These are phyloP conservation scores for Gracilinanus agilis DNA, from an alignment of 2,113 vertebrate genomes.

Conservation along the genomic window DNA sequence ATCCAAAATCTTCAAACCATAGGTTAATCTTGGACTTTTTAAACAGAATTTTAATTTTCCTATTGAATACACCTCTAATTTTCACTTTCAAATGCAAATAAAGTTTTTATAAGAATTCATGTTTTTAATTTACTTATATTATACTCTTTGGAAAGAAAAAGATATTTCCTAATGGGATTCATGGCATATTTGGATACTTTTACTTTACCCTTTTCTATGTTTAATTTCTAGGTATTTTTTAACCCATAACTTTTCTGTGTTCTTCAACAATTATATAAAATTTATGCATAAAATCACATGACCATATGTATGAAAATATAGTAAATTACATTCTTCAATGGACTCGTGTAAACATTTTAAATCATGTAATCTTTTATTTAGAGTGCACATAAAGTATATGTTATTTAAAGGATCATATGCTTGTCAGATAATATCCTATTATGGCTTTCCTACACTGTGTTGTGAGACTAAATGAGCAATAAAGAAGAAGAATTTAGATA, in stretches of 20 bases:
- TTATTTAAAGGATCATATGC: background rate
- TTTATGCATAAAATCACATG: background rate
- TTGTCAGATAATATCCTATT: background rate
- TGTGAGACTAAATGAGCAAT: background rate
- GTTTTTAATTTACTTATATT: background rate
- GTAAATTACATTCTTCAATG: background rate
- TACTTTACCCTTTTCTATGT: background rate
- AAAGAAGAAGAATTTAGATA: background rate
- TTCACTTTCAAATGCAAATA: constrained; percentile 11
- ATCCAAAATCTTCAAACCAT: constrained; percentile 10
- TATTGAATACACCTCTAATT: background rate
- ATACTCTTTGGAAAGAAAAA: constrained; percentile 2
- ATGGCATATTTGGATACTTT: background rate
- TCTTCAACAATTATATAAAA: background rate
- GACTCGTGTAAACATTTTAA: background rate
- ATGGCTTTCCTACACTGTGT: background rate
- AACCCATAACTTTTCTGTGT: background rate
- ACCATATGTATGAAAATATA: background rate
- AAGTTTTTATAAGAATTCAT: background rate
- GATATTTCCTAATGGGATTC: background rate
- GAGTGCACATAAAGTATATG: background rate
- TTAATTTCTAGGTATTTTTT: background rate
- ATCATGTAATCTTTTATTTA: background rate
- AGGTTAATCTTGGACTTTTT: constrained; percentile 20
- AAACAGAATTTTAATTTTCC: background rate